Evolutionary conservation across 2,113 vertebrate genomes (phyloP).

Genomic region (Sciurus niger): DNA sequence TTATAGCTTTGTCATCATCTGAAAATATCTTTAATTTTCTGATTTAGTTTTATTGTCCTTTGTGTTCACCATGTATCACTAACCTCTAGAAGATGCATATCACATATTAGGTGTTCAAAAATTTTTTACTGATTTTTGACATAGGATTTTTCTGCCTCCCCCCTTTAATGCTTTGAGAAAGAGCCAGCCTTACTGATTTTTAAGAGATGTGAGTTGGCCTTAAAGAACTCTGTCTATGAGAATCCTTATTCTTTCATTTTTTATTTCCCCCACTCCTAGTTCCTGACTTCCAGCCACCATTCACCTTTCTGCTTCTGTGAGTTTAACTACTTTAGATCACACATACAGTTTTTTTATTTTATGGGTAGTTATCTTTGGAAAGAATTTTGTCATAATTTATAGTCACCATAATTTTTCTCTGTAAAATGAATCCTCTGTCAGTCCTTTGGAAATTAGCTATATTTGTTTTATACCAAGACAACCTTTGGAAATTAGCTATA

Average conservation of each 20-base stretch:
- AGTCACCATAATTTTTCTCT: not conserved
- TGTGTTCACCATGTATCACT: not conserved
- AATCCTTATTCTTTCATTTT: conserved; percentile 21
- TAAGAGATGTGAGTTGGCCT: not conserved
- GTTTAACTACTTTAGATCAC: not conserved
- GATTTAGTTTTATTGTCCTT: not conserved
- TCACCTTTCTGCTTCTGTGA: not conserved
- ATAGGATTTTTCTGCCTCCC: not conserved
- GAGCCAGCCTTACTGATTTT: not conserved
- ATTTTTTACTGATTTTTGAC: conserved; percentile 8
- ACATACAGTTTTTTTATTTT: not conserved
- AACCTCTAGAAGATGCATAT: not conserved
- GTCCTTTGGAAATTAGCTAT: not conserved
- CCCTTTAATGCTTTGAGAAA: not conserved
- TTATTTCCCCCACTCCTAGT: not conserved
- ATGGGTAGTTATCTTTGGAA: not conserved
- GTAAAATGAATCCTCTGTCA: not conserved
- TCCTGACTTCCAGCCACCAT: not conserved
- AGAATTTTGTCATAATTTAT: conserved; percentile 23
- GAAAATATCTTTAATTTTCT: not conserved
- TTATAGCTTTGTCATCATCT: not conserved
- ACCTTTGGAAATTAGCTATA: no score
- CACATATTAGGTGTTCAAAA: not conserved
- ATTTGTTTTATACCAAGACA: not conserved
- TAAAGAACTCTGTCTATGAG: not conserved